phyloP scores from a whole-genome alignment of 2,113 vertebrate species.

The Brienomyrus brachyistius region DNA sequence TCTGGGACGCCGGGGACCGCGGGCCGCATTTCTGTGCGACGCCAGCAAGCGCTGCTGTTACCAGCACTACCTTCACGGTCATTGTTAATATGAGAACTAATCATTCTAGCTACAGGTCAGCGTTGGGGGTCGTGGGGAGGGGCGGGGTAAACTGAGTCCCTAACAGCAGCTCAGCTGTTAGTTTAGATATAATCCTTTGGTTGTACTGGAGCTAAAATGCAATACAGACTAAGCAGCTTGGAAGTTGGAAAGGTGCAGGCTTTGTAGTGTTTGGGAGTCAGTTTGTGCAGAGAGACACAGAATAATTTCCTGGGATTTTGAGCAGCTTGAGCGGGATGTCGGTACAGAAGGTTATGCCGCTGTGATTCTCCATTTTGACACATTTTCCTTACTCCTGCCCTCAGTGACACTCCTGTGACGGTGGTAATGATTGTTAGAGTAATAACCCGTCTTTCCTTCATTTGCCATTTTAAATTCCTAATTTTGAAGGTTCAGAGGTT shows the following conservation, averaged over 20 bases:
- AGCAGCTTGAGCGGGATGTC: background rate
- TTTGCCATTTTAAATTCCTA: background rate
- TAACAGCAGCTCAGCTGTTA: background rate
- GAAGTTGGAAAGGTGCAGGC: background rate
- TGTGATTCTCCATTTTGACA: background rate
- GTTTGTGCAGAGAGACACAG: background rate
- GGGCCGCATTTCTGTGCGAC: background rate
- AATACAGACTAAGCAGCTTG: background rate
- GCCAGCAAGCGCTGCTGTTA: background rate
- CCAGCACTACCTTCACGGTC: background rate
- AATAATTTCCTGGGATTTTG: background rate
- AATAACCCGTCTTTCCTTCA: background rate
- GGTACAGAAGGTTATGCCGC: background rate
- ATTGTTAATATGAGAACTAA: background rate
- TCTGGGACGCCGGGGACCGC: conserved; percentile 2
- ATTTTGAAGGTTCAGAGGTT: background rate
- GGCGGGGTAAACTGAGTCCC: background rate
- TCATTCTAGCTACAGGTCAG: background rate
- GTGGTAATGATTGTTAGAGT: background rate
- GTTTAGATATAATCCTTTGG: background rate
- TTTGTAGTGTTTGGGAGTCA: background rate
- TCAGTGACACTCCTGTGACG: background rate
- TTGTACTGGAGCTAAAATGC: background rate
- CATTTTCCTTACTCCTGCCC: background rate
- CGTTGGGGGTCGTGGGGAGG: background rate